Conservation (phyloP, 2,797 vertebrate species). For the Coracias cyanogaster region DNA sequence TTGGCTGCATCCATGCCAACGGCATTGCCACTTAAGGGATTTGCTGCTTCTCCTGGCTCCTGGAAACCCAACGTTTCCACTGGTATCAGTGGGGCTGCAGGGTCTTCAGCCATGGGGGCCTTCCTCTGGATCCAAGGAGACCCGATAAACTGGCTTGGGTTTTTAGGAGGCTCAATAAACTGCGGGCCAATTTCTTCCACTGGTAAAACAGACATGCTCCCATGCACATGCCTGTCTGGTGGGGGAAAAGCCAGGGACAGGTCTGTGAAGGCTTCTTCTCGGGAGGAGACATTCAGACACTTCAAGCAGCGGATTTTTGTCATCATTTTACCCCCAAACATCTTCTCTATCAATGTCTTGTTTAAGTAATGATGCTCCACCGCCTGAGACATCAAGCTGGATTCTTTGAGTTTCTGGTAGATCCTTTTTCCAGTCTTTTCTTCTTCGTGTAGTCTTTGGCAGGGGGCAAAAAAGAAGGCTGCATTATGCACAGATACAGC, state of each 20-base stretch:
- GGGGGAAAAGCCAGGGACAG: constrained; percentile 85
- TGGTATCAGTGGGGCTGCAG: neutral
- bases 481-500: neutral
- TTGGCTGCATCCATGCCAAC: neutral
- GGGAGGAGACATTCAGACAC: constrained; percentile 81
- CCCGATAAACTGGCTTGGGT: neutral
- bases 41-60: neutral
- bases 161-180: neutral
- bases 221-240: neutral
- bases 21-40: neutral
- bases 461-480: neutral
- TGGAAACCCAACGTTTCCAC: constrained; percentile 41
- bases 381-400: constrained; percentile 48
- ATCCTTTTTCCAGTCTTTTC: constrained; percentile 83
- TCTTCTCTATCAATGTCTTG: constrained; percentile 83
- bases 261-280: constrained; percentile 86
- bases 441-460: constrained; percentile 82
- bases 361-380: constrained; percentile 58
- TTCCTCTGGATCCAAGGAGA: constrained; percentile 66
- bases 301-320: constrained; percentile 83
- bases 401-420: constrained; percentile 80
- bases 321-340: constrained; percentile 87
- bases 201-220: constrained; percentile 36
- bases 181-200: constrained; percentile 51
- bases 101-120: neutral